These are phyloP conservation scores for Acipenser ruthenus DNA, from an alignment of 2,797 vertebrate genomes.

Conservation along the genomic window DNA sequence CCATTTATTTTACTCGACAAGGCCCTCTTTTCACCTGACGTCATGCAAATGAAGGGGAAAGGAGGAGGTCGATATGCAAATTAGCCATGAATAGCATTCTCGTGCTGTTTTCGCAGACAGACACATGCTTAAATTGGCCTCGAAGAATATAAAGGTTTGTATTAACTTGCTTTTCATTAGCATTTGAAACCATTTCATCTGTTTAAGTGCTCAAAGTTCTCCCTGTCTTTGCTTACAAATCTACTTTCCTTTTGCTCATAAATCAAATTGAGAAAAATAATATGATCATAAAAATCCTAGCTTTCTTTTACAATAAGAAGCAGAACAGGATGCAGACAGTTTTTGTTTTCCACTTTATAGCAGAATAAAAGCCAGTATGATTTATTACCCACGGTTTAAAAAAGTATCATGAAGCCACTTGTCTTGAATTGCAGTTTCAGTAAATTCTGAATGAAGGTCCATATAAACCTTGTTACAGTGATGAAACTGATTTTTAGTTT, in stretches of 20 bases:
- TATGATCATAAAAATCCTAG: background rate
- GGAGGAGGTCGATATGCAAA: no score
- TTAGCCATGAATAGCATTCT: no score
- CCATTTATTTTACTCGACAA: no score
- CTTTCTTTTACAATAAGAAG: background rate
- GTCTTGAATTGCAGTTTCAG: background rate
- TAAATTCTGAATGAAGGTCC: background rate
- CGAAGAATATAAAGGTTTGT: background rate
- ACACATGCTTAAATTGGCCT: no score
- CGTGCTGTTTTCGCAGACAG: no score
- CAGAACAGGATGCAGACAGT: slow-evolving; percentile 4
- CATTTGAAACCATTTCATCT: background rate
- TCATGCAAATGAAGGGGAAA: no score
- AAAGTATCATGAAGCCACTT: background rate
- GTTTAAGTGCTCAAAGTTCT: background rate
- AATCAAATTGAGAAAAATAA: slow-evolving; percentile 1
- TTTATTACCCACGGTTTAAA: slow-evolving; percentile 1
- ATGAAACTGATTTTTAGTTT: no score
- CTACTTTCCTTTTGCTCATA: background rate
- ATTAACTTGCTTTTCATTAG: background rate
- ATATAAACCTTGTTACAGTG: no score
- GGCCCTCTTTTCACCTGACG: no score
- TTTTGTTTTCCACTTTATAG: background rate
- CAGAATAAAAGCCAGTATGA: slow-evolving; percentile 1
- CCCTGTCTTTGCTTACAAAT: slow-evolving; percentile 3